A percentile compares a stretch with the other conserved stretches of the same genome.
phyloP scores from a whole-genome alignment of 1,140 invertebrate species.

The Homarus americanus region DNA sequence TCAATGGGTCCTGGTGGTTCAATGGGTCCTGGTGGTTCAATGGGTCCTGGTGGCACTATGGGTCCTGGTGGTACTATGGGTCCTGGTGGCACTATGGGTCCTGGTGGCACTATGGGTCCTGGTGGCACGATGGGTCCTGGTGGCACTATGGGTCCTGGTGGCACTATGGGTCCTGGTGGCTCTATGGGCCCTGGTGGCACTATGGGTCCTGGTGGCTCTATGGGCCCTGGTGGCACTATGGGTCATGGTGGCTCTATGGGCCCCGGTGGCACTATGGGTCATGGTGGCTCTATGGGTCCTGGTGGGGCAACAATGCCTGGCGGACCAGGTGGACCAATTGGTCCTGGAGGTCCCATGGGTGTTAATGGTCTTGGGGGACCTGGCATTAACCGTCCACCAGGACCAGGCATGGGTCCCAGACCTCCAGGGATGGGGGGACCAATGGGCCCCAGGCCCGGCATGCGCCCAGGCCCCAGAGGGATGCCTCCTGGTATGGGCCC shows the following conservation, averaged over 20 bases:
- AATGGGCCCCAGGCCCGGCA: constrained; percentile 50
- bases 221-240: constrained; percentile 53
- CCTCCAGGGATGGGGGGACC: constrained; percentile 60
- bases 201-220: constrained; percentile 46
- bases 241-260: constrained; percentile 37
- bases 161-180: constrained; percentile 25
- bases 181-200: constrained; percentile 6
- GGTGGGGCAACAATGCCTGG: constrained; percentile 5
- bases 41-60: constrained; percentile 36
- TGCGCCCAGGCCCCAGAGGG: constrained; percentile 55
- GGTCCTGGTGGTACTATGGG: constrained; percentile 52
- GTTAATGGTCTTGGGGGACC: constrained; percentile 43
- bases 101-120: constrained; percentile 26
- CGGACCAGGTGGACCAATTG: constrained; percentile 34
- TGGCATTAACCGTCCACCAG: constrained; percentile 44
- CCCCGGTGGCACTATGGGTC: constrained; percentile 51
- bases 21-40: constrained; percentile 56
- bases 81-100: constrained; percentile 47
- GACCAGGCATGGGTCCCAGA: constrained; percentile 50
- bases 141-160: background rate
- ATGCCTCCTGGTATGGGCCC: constrained; percentile 64
- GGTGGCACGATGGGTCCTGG: constrained; percentile 15
- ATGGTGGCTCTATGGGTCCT: constrained; percentile 45
- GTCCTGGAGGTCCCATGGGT: constrained; percentile 7
- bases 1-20: constrained; percentile 42